Evolutionary conservation across 2,888 invertebrate species (phyloP).

Genomic region (Heliconius ethilla): DNA sequence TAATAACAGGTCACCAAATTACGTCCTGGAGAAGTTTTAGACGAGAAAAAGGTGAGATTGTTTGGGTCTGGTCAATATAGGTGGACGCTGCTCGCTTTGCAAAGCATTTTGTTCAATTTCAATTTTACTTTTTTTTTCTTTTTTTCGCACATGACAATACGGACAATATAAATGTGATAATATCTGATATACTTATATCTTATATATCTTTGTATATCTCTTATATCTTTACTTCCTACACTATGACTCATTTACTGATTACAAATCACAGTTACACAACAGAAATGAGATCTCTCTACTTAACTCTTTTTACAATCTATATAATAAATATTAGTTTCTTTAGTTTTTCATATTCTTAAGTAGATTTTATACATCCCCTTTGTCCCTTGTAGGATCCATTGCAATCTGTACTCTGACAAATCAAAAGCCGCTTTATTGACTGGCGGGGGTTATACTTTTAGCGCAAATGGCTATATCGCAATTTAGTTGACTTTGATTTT

Average conservation of each 20-base stretch:
- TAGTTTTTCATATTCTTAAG: slow-evolving; percentile 2
- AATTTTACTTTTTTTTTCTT: slow-evolving; percentile 51
- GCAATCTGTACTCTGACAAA: slow-evolving; percentile 42
- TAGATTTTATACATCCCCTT: slow-evolving; percentile 20
- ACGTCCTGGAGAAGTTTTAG: slow-evolving; percentile 96
- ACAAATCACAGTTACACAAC: slow-evolving; percentile 19
- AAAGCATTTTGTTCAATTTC: slow-evolving; percentile 73
- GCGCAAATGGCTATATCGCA: slow-evolving; percentile 30
- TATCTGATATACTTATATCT: slow-evolving; percentile 39
- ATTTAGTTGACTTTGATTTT: slow-evolving; percentile 25
- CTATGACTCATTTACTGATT: slow-evolving; percentile 17
- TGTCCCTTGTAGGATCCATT: slow-evolving; percentile 18
- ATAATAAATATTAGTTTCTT: slow-evolving; percentile 7
- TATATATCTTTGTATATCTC: no score
- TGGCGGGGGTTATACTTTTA: slow-evolving; percentile 55
- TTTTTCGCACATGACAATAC: slow-evolving; percentile 48
- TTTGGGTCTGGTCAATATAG: slow-evolving; percentile 78
- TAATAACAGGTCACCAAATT: slow-evolving; percentile 91
- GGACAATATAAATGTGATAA: slow-evolving; percentile 56
- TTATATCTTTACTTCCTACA: slow-evolving; percentile 11
- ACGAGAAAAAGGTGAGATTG: slow-evolving; percentile 94
- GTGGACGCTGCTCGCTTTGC: slow-evolving; percentile 81
- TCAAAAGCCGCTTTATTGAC: slow-evolving; percentile 72
- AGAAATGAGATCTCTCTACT: slow-evolving; percentile 8
- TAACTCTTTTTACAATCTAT: slow-evolving; percentile 11